Evolutionary conservation across 2,113 vertebrate genomes (phyloP).

Genomic region (Hirundichthys speculiger): DNA sequence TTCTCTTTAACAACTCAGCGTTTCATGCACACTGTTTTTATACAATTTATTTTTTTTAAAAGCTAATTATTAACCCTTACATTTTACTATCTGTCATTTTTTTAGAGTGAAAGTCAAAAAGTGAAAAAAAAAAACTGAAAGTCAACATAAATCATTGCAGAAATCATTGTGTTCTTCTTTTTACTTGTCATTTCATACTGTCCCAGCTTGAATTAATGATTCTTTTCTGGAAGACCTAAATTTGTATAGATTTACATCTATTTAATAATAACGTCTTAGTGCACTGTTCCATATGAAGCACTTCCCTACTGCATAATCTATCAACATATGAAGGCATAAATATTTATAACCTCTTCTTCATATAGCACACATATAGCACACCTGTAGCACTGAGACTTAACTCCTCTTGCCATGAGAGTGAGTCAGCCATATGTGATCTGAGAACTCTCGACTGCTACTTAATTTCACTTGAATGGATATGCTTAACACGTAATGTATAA

Average conservation of each 20-base stretch:
- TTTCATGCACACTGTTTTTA: no score
- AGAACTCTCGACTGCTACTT: conserved; percentile 5
- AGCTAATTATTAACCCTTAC: no score
- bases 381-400: background rate
- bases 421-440: conserved; percentile 4
- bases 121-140: no score
- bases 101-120: no score
- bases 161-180: no score
- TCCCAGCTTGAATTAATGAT: no score
- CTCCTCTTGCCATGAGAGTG: background rate
- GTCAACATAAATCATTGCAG: no score
- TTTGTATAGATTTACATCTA: background rate
- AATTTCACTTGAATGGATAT: conserved; percentile 7
- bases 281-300: background rate
- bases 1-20: no score
- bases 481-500: background rate
- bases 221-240: background rate
- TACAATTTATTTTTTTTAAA: no score
- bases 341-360: conserved; percentile 1
- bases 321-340: background rate
- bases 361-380: background rate
- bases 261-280: no score
- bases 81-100: no score
- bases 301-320: background rate
- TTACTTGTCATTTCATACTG: no score